A percentile compares a stretch with the other conserved stretches of the same genome.
Conservation (phyloP, 2,888 invertebrate species). For the Helicoverpa assulta region DNA sequence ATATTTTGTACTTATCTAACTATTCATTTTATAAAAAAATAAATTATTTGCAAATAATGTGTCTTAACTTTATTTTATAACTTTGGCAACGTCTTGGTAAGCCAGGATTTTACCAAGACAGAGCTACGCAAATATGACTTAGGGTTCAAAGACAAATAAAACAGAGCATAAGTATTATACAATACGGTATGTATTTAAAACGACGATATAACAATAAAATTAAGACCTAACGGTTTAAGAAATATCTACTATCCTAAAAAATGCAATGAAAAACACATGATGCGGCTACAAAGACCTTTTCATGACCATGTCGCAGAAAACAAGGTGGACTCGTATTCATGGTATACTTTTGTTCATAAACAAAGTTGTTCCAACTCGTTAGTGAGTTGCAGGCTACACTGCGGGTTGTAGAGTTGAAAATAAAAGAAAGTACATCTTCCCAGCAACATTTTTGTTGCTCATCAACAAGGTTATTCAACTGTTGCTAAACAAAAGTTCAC, state of each 20-base stretch:
- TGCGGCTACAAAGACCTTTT: constrained; percentile 2
- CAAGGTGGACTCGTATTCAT: not conserved
- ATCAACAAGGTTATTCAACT: too few relatives aligned
- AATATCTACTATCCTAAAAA: constrained; percentile 37
- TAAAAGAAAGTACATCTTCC: too few relatives aligned
- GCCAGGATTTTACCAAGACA: too few relatives aligned
- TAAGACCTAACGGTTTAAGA: constrained; percentile 13
- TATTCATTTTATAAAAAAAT: constrained; percentile 68
- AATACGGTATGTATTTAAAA: constrained; percentile 61
- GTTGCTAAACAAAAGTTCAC: too few relatives aligned
- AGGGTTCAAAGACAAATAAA: constrained; percentile 32
- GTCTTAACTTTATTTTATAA: not conserved
- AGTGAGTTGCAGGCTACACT: too few relatives aligned
- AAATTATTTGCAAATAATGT: constrained; percentile 69
- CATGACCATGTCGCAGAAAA: constrained; percentile 9
- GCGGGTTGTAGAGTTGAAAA: too few relatives aligned
- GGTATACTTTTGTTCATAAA: too few relatives aligned
- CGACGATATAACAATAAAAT: constrained; percentile 29
- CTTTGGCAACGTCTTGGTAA: too few relatives aligned
- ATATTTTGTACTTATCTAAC: constrained; percentile 72
- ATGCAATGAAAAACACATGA: constrained; percentile 46
- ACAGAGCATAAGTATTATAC: constrained; percentile 51
- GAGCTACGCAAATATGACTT: not conserved
- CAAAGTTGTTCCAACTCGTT: too few relatives aligned
- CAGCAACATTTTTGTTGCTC: too few relatives aligned